Conservation (phyloP, 2,113 vertebrate species). For the Gavia stellata region DNA sequence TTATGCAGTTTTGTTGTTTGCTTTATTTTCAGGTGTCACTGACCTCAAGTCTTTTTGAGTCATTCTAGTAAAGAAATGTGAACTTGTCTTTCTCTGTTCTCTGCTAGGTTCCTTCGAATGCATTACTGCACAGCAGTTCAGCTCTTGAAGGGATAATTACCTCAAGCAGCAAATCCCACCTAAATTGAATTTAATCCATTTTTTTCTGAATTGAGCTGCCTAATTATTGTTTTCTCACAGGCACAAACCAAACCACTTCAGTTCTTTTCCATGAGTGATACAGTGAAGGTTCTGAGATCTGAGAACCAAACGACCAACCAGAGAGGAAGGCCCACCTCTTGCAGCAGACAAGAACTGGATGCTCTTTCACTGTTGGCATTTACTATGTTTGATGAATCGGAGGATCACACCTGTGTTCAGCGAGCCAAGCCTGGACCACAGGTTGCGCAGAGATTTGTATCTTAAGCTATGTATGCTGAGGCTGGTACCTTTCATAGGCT, state of each 20-base stretch:
- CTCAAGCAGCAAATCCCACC: neutral
- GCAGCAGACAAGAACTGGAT: neutral
- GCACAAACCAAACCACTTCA: neutral
- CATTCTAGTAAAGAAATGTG: neutral
- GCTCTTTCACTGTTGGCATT: neutral
- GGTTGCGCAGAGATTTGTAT: neutral
- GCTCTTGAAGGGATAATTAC: neutral
- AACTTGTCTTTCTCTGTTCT: neutral
- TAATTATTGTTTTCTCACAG: neutral
- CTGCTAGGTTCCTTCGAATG: accelerated
- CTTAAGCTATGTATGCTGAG: neutral
- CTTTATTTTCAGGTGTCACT: neutral
- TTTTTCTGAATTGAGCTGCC: neutral
- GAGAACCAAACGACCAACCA: neutral
- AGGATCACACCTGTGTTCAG: accelerated
- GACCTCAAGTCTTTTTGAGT: neutral
- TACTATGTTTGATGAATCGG: neutral
- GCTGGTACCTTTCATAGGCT: neutral
- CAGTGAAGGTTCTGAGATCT: neutral
- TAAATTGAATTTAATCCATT: neutral
- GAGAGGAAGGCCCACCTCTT: neutral
- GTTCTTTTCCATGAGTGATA: neutral
- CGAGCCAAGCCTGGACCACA: neutral
- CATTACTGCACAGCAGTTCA: neutral
- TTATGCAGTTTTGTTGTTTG: neutral